Evolutionary conservation across 2,113 vertebrate species (phyloP), one percentile per base, ranked within the genome.

Genomic region (Caracal caracal): DNA sequence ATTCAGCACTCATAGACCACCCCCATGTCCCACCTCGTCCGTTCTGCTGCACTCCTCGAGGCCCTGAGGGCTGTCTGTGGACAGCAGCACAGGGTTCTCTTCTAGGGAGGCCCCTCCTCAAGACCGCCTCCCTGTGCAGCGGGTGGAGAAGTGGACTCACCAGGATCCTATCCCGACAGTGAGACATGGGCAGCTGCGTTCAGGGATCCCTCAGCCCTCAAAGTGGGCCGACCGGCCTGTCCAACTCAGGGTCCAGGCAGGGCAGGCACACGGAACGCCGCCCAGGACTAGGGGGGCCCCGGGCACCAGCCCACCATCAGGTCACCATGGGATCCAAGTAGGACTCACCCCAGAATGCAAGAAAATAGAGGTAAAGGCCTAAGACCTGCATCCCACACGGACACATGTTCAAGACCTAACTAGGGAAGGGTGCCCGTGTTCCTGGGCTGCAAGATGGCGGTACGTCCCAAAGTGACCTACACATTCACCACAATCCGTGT

Each of bases 1-100:
- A 92, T 76, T 59, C 66, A 56, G 80, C 65, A 75, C 66, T 93
- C 63, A 30, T 20, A 76, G 96, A 94, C 92, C 96, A 94, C 92
- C 92, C 92, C 83, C 3, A 22, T 30, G 37, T 71, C 66, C 40
- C 61, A 22, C 20, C 0, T 26, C 40, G 26, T 37, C 87, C 40
- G 87, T 68, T 79, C 49, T 9, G 40, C 59, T 75, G 65, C 88
- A 93, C 90, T 87, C 91, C 92, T 79, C 59, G 78, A 79, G 61
- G 91, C 85, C 68, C 37, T 0, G 7, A 49, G 53, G 30, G 40
- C 3, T 22, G 35, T 28, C 78, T 91, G 63, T 82, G 78, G 65
- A 33, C 37, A 35, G 13, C 35, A 30, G 49, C 61, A 49, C 40
- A 68, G 61, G 53, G 24, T 12, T 83, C 12, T 78, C 47, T 68